Evolutionary conservation across 2,888 invertebrate genomes (phyloP), one percentile per base, ranked within the genome.

Genomic region (Achlya flavicornis): DNA sequence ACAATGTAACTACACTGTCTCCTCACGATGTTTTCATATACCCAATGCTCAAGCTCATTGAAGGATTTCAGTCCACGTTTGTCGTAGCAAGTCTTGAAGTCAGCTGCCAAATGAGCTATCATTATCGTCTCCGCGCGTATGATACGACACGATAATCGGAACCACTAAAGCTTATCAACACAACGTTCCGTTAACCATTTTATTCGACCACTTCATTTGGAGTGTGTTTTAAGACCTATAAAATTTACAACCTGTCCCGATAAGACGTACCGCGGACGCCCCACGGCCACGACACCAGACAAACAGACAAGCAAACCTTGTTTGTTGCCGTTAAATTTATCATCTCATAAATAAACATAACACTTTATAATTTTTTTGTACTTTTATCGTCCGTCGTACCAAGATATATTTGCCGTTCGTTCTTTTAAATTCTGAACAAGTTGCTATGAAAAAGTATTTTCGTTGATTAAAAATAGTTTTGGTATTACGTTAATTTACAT

Each of bases 151-250:
- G 43, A 43, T 43, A 14, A 4, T 14, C 43, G 38, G 38, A 8
- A 38, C 38, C 38, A 41, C 41, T n/a, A 46, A 57, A 63, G 64
- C 60, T 63, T n/a, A 33, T n/a, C 4, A 60, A 57, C 33, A 33
- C 41, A 61, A 61, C 63, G 41, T 63, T 66, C 73, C 73, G 73
- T 74, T 70, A 78, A 68, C 66, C 74, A 69, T 78, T 80, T 78
- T 74, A 80, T 79, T 78, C 76, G 68, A 72, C 76, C 80, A 78
- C 79, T 78, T 83, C 75, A 81, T 78, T 80, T 74, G 70, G 75
- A 80, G 80, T 82, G 82, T 81, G 79, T 83, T 85, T 85, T 82
- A 85, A 80, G 77, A 76, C 76, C 78, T 65, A 82, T 87, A 85
- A 87, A 86, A 83, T 85, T 85, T 85, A 86, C 83, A 79, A 74